Percentiles rank a stretch among this genome's conserved stretches.
These are phyloP conservation scores for Chlorops oryzae DNA, from an alignment of 1,140 invertebrate genomes.

Conservation along the genomic window DNA sequence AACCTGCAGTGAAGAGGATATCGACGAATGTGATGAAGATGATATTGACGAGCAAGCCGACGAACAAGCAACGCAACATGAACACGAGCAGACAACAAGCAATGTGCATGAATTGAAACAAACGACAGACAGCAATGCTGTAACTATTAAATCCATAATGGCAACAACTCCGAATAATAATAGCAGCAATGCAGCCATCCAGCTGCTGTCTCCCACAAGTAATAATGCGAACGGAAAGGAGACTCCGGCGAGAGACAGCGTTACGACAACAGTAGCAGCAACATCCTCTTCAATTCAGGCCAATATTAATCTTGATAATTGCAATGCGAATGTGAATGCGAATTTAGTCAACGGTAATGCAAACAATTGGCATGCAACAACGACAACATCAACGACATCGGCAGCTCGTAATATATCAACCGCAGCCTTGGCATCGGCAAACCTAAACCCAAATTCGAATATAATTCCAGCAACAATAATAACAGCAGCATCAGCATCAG, in stretches of 20 bases:
- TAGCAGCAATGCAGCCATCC: constrained; percentile 5
- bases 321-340: constrained; percentile 40
- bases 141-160: no score
- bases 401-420: constrained; percentile 3
- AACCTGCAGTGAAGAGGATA: constrained; percentile 33
- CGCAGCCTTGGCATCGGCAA: constrained; percentile 9
- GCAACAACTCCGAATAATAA: constrained; percentile 14
- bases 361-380: no score
- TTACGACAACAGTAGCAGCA: background rate
- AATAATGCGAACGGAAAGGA: background rate
- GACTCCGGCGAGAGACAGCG: no score
- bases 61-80: constrained; percentile 1
- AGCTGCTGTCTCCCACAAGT: background rate
- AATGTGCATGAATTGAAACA: background rate
- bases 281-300: constrained; percentile 10
- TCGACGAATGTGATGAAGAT: constrained; percentile 12
- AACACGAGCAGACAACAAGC: background rate
- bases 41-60: constrained; percentile 8
- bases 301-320: constrained; percentile 47
- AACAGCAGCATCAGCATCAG: background rate
- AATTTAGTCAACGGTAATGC: no score
- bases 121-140: constrained; percentile 2
- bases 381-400: constrained; percentile 13
- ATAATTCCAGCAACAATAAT: background rate
- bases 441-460: no score